Evolutionary conservation across 2,888 invertebrate species (phyloP), one percentile per base, ranked within the genome.

Genomic region (Mesochorus sp.): DNA sequence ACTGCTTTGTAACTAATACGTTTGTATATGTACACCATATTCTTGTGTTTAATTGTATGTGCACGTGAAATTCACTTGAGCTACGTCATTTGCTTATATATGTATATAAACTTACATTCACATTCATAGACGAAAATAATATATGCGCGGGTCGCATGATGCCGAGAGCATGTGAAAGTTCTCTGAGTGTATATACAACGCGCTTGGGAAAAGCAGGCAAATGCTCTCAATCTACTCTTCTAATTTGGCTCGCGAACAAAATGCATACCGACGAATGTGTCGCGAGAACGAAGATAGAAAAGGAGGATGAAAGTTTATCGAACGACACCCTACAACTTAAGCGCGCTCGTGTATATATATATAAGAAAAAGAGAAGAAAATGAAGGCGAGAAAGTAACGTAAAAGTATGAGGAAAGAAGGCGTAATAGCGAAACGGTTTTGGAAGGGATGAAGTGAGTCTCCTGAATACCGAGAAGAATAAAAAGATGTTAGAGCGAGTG

Each of bases 331-430:
- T n/a, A 39, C 17, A 42, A 21, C 42, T 47, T 55, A 42, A 21
- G 53, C 42, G 14, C 17, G n/a, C 8, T 61, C 49, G 55, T 55
- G 72, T 57, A 73, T 66, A 37, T 64, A 28, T 39, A 64, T 61
- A 44, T 42, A 61, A 57, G 66, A n/a, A n/a, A n/a, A n/a, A n/a
- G n/a, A n/a, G 47, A 61, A 49, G 51, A 1, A 12, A 39, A 26
- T 10, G 42, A 24, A 42, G 19, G 61, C 26, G 8, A 61, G 39
- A 21, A 42, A 51, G 72, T n/a, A 72, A 57, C 26, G 57, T 21
- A 62, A 59, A 44, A 57, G 3, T 10, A 37, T 24, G 1, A 49
- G 26, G 37, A 8, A 62, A 53, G 67, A 47, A 68, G 0, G 8
- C 53, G 53, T 44, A 12, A 55, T 55, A n/a, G 53, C 21, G 24